Base-by-base conservation (phyloP, 2,888 invertebrate genomes). In the Lepidocyrtinus sp. region DNA sequence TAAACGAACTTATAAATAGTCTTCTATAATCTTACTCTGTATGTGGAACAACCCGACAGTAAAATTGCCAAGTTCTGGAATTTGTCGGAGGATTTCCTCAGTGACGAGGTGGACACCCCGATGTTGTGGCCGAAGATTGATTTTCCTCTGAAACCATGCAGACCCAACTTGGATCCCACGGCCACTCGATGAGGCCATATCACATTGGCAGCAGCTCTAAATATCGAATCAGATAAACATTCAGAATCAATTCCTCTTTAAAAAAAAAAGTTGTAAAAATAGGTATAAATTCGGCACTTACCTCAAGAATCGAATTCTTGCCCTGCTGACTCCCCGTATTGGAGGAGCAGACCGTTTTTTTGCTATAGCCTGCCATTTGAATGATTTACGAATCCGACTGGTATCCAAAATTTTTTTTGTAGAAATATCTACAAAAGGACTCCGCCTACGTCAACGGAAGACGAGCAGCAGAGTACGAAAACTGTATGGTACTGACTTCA, bases 81-180 rank as follows among this genome's bases (percentile, higher is more conserved):
- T 93, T 91, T 96, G 95, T 91, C 95, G 93, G 85, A 96, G 92
- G 88, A 98, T 96, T 91, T 98, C 97, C 90, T 98, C 97, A 86
- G 97, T 97, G 88, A 98, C 96, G 88, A 98, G 92, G 91, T 98
- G 98, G 89, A 98, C 97, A 88, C 98, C 98, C 89, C 98, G 92
- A 90, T 96, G 96, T 90, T 97, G 97, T 88, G 97, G 96, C 90
- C 96, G 92, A 90, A 98, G 92, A 91, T 96, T 96, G 90, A 98
- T 94, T 92, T 97, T 97, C 91, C 95, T 94, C 91, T 98, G 98
- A 92, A 96, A 96, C 98, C 98, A 98, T 91, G 97, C 96, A 90
- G 96, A 95, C 90, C 96, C 96, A 89, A 95, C 95, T 92, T 96
- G 96, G 90, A 96, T 94, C 90, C 95, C 96, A 91, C 94, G 92